A percentile compares a stretch with the other conserved stretches of the same genome.
These are phyloP conservation scores for Drosophila parvula DNA, from an alignment of 1,140 invertebrate species.

Conservation along the genomic window DNA sequence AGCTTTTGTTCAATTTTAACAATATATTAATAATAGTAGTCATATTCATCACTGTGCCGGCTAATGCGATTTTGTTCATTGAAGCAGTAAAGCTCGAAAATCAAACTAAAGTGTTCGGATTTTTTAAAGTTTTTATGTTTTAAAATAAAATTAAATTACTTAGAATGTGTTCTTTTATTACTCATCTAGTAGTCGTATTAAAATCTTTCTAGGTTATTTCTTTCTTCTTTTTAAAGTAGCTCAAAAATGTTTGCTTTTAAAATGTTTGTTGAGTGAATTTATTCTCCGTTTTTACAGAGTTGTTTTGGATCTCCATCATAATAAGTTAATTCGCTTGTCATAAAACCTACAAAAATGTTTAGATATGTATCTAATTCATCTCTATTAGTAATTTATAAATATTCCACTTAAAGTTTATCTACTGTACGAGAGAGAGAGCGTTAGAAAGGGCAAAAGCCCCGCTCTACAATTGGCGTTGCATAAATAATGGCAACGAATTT, in stretches of 20 bases:
- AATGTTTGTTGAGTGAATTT: background rate
- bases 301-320: background rate
- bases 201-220: no score
- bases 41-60: constrained; percentile 6
- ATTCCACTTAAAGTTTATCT: background rate
- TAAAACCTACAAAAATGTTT: no score
- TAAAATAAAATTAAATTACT: background rate
- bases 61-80: constrained; percentile 36
- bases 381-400: background rate
- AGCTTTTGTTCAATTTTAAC: constrained; percentile 9
- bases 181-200: no score
- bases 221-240: no score
- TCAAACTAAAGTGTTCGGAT: background rate
- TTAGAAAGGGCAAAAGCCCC: constrained; percentile 4
- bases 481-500: constrained; percentile 59
- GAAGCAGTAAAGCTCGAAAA: constrained; percentile 16
- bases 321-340: background rate
- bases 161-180: no score
- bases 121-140: background rate
- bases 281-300: background rate
- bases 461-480: constrained; percentile 51
- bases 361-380: background rate
- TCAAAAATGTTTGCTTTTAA: no score
- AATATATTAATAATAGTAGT: constrained; percentile 29
- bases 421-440: background rate